These are phyloP conservation scores for Stichodactyla helianthus DNA, from an alignment of 64 coral and sea anemone species.

Conservation along the genomic window DNA sequence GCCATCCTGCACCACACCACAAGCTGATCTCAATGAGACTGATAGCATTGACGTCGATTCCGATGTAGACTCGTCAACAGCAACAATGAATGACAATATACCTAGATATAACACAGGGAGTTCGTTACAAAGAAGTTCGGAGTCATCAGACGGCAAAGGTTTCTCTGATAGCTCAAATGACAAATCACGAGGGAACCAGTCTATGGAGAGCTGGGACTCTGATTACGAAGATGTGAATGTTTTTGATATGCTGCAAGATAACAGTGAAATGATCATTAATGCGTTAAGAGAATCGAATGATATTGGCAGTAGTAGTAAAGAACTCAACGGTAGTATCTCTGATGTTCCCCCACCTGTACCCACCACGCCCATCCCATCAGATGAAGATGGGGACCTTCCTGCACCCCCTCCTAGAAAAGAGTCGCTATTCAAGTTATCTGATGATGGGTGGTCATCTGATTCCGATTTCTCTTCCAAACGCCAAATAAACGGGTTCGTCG, in stretches of 20 bases:
- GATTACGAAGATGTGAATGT: constrained; percentile 75
- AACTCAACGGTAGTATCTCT: neutral
- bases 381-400: constrained; percentile 46
- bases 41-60: constrained; percentile 45
- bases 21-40: constrained; percentile 22
- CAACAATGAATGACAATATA: neutral
- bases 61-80: constrained; percentile 25
- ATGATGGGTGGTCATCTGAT: constrained; percentile 19
- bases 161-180: constrained; percentile 38
- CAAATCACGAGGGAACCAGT: neutral
- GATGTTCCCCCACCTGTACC: constrained; percentile 69
- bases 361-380: constrained; percentile 80
- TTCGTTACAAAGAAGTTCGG: constrained; percentile 9
- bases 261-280: constrained; percentile 63
- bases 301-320: neutral
- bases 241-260: constrained; percentile 85
- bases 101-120: neutral
- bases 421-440: constrained; percentile 36
- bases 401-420: constrained; percentile 44
- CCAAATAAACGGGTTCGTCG: constrained; percentile 19
- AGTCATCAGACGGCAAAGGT: constrained; percentile 4
- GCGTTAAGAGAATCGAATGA: constrained; percentile 40
- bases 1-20: neutral
- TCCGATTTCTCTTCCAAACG: constrained; percentile 12
- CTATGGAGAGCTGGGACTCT: neutral